phyloP scores from a whole-genome alignment of 30 jellyfish, hydroid and myxozoan genomes.

The Rhopilema esculentum region DNA sequence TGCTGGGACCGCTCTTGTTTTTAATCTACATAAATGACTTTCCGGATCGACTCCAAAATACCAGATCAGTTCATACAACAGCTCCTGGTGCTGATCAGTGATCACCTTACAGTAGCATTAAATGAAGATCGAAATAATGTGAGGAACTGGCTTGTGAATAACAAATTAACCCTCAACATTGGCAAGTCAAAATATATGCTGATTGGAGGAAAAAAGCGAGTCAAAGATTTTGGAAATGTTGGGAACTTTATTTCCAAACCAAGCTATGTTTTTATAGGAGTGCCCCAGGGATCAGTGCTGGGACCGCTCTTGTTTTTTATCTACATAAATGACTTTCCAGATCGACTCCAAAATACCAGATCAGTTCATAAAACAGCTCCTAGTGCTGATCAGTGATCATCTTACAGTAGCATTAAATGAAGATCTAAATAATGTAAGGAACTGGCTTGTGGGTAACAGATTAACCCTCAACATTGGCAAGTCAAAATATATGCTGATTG shows the following conservation, averaged over 20 bases:
- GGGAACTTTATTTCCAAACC: slow-evolving; percentile 29
- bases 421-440: slow-evolving; percentile 1
- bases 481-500: slow-evolving; percentile 53
- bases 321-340: slow-evolving; percentile 55
- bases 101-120: too few species aligned
- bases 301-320: slow-evolving; percentile 41
- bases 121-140: too few species aligned
- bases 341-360: slow-evolving; percentile 45
- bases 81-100: neutral
- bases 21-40: slow-evolving; percentile 51
- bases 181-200: slow-evolving; percentile 43
- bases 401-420: slow-evolving; percentile 13
- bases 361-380: too few species aligned
- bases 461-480: slow-evolving; percentile 20
- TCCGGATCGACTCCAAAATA: slow-evolving; percentile 52
- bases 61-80: too few species aligned
- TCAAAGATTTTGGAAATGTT: slow-evolving; percentile 34
- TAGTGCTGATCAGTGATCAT: too few species aligned
- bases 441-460: slow-evolving; percentile 10
- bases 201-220: slow-evolving; percentile 54
- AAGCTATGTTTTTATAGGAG: slow-evolving; percentile 54
- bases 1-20: too few species aligned
- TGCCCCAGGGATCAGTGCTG: slow-evolving; percentile 55
- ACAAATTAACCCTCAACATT: slow-evolving; percentile 8
- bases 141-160: slow-evolving; percentile 1